A percentile compares a stretch with the other conserved stretches of the same genome.
phyloP scores from a whole-genome alignment of 2,888 invertebrate species.

The Imbricaverruca yamaguchii region DNA sequence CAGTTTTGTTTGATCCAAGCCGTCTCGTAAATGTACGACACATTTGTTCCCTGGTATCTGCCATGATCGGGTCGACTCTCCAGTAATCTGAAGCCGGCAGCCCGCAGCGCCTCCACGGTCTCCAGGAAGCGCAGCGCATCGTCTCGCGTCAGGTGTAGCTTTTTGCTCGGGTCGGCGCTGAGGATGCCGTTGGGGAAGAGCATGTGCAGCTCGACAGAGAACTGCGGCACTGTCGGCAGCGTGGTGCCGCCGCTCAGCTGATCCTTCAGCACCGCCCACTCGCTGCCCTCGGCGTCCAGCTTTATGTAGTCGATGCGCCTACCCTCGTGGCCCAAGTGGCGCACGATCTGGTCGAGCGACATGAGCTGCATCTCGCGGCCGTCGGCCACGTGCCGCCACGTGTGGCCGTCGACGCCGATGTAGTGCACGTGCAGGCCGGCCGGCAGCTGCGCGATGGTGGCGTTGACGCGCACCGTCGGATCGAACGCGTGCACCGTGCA shows the following conservation, averaged over 20 bases:
- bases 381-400: neutral
- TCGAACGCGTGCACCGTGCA: conserved; percentile 24
- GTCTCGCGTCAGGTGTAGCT: neutral
- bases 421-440: neutral
- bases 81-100: neutral
- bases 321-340: conserved; percentile 19
- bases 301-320: conserved; percentile 22
- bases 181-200: neutral
- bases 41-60: neutral
- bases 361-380: neutral
- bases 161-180: neutral
- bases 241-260: neutral
- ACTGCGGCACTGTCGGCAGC: neutral
- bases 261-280: neutral
- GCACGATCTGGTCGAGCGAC: conserved; percentile 8
- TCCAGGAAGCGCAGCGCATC: neutral
- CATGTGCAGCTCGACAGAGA: neutral
- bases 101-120: neutral
- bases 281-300: conserved; percentile 23
- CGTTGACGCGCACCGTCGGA: conserved; percentile 5
- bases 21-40: neutral
- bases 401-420: conserved; percentile 12
- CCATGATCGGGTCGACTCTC: neutral
- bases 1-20: neutral
- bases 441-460: too few species aligned